phyloP scores from a whole-genome alignment of 1,140 invertebrate species.

The Helicorthomorpha holstii region DNA sequence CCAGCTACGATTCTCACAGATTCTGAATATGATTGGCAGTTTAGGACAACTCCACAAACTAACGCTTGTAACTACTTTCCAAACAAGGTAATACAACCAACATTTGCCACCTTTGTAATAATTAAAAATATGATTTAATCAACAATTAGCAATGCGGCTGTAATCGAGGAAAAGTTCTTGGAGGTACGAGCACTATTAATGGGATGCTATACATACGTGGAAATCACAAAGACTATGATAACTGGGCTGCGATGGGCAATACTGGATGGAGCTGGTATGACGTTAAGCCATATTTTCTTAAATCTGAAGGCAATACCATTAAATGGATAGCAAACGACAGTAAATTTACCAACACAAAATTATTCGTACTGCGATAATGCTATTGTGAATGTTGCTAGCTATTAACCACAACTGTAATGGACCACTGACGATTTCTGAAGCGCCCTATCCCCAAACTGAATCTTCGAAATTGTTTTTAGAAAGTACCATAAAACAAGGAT shows the following conservation, averaged over 20 bases:
- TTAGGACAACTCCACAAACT: too few relatives aligned
- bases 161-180: constrained; percentile 24
- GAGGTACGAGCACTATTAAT: constrained; percentile 59
- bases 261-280: constrained; percentile 36
- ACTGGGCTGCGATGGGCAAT: constrained; percentile 42
- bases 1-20: too few relatives aligned
- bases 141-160: constrained; percentile 27
- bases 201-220: constrained; percentile 79
- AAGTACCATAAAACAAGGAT: not conserved
- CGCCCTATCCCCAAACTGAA: not conserved
- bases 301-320: constrained; percentile 47
- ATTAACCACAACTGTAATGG: not conserved
- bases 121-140: too few relatives aligned
- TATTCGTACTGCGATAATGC: not conserved
- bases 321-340: not conserved
- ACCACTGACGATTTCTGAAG: not conserved
- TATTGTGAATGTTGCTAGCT: not conserved
- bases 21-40: too few relatives aligned
- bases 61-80: too few relatives aligned
- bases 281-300: constrained; percentile 50
- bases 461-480: not conserved
- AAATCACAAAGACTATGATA: constrained; percentile 70
- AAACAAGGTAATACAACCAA: too few relatives aligned
- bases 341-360: not conserved
- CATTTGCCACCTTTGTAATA: too few relatives aligned